These are phyloP conservation scores for Eupelmus urozonus DNA, from an alignment of 2,888 invertebrate genomes.

Conservation along the genomic window DNA sequence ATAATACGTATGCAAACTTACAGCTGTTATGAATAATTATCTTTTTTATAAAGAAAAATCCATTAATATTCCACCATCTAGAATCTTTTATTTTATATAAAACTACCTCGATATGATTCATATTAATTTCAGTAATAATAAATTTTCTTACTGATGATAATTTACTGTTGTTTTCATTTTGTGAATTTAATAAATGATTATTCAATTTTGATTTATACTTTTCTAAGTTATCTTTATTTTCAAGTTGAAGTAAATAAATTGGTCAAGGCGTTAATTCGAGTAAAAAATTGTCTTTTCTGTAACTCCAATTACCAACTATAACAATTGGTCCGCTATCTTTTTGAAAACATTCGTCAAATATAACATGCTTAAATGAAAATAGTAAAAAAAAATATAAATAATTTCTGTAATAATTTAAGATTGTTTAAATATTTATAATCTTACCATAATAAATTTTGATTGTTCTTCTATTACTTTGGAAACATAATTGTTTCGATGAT, in stretches of 20 bases:
- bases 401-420: too few species aligned
- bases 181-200: background rate
- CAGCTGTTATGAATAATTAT: background rate
- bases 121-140: background rate
- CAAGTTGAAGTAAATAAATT: constrained; percentile 9
- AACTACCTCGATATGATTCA: background rate
- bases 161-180: background rate
- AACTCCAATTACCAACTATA: constrained; percentile 5
- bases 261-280: background rate
- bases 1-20: background rate
- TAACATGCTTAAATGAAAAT: background rate
- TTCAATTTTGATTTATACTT: background rate
- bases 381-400: too few species aligned
- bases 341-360: constrained; percentile 1
- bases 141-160: background rate
- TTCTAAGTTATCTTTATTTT: constrained; percentile 4
- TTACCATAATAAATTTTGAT: too few species aligned
- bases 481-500: too few species aligned
- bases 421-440: too few species aligned
- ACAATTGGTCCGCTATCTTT: background rate
- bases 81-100: constrained; percentile 26
- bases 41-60: constrained; percentile 28
- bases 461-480: too few species aligned
- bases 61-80: constrained; percentile 14
- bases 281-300: background rate